These are phyloP conservation scores for Saguinus midas DNA, from an alignment of 2,113 vertebrate species.

Conservation along the genomic window DNA sequence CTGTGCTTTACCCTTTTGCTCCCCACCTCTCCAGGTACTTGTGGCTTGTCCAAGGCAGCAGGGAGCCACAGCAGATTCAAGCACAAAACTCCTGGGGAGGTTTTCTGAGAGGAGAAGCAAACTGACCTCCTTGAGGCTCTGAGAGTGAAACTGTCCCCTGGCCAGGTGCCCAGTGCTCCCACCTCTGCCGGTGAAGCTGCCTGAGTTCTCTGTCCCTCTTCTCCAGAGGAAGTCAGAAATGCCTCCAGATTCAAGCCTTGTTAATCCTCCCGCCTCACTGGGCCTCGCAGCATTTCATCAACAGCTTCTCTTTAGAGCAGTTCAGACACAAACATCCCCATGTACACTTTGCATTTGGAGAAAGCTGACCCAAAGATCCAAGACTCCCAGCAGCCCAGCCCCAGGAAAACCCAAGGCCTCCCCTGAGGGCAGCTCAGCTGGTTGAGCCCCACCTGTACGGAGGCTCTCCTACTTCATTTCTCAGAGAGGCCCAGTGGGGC, in stretches of 20 bases:
- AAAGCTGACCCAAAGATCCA: neutral
- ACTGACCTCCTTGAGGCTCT: neutral
- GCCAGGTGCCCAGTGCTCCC: neutral
- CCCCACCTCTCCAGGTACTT: neutral
- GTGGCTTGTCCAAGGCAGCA: neutral
- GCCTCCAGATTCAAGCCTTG: neutral
- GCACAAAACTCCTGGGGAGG: neutral
- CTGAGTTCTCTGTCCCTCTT: neutral
- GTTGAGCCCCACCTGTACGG: accelerated
- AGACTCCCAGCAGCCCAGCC: neutral
- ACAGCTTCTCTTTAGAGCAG: neutral
- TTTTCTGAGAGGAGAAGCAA: neutral
- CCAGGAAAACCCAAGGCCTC: neutral
- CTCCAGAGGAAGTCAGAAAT: neutral
- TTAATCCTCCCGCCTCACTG: neutral
- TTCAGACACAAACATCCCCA: neutral
- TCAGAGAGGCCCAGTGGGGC: neutral
- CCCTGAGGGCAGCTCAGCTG: neutral
- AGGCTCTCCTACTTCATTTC: neutral
- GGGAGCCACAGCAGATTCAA: conserved; percentile 1
- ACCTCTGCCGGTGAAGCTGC: neutral
- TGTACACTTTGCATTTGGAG: neutral
- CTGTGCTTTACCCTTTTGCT: neutral
- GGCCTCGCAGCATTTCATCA: neutral
- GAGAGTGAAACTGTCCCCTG: neutral